These are phyloP conservation scores for Crotalus horridus DNA, from an alignment of 2,113 vertebrate species.

Conservation along the genomic window DNA sequence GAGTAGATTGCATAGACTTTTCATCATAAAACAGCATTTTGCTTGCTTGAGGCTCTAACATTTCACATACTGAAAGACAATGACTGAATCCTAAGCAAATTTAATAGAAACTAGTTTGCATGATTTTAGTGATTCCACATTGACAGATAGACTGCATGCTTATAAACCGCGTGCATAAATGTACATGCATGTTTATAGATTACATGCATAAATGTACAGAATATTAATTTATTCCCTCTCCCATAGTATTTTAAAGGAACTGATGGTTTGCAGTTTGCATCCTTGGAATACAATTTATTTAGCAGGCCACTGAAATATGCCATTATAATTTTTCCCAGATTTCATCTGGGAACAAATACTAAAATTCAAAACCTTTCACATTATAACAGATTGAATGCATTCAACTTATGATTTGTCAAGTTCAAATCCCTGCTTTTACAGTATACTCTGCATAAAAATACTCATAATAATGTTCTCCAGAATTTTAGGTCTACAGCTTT, in stretches of 20 bases:
- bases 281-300: background rate
- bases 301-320: background rate
- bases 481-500: background rate
- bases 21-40: constrained; percentile 31
- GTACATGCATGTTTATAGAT: too few species aligned
- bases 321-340: background rate
- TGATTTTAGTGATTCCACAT: background rate
- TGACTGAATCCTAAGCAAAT: background rate
- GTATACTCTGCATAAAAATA: background rate
- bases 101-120: background rate
- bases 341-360: background rate
- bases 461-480: background rate
- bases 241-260: background rate
- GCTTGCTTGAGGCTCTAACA: constrained; percentile 43
- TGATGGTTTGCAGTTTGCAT: background rate
- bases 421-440: background rate
- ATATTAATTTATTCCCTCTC: background rate
- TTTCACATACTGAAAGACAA: constrained; percentile 22
- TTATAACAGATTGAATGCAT: background rate
- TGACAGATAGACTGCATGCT: background rate
- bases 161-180: background rate
- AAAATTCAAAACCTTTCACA: background rate
- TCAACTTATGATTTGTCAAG: background rate
- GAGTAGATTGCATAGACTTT: constrained; percentile 26
- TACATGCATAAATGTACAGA: background rate